A percentile compares a stretch with the other conserved stretches of the same genome.
These are phyloP conservation scores for Heteromurus nitidus DNA, from an alignment of 2,888 invertebrate genomes.

Conservation along the genomic window DNA sequence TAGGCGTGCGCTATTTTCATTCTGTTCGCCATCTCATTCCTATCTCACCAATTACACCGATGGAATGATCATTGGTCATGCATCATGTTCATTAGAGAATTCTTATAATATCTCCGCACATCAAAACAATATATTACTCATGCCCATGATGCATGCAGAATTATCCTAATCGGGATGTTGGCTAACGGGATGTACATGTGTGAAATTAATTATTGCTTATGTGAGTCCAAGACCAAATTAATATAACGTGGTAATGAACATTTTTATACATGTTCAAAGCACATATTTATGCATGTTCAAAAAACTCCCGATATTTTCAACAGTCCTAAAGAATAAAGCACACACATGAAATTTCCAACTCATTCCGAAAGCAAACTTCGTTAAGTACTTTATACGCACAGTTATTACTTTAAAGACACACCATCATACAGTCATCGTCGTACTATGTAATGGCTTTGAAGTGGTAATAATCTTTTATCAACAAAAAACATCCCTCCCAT, in stretches of 20 bases:
- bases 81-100: not conserved
- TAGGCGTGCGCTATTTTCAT: no score
- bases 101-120: not conserved
- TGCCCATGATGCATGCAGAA: not conserved
- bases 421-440: not conserved
- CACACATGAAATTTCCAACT: no score
- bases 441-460: not conserved
- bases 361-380: no score
- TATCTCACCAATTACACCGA: not conserved
- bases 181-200: not conserved
- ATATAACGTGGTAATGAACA: no score
- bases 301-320: no score
- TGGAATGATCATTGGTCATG: not conserved
- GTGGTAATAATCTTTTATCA: not conserved
- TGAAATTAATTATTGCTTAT: constrained; percentile 5
- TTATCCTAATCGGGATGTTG: constrained; percentile 3
- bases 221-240: no score
- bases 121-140: not conserved
- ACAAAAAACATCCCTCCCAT: not conserved
- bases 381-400: no score
- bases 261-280: no score
- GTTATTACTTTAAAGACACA: no score
- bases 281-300: no score
- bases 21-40: not conserved
- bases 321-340: no score